A percentile compares a stretch with the other conserved stretches of the same genome.
These are phyloP conservation scores for Triops cancriformis DNA, from an alignment of 1,140 invertebrate species.

Conservation along the genomic window DNA sequence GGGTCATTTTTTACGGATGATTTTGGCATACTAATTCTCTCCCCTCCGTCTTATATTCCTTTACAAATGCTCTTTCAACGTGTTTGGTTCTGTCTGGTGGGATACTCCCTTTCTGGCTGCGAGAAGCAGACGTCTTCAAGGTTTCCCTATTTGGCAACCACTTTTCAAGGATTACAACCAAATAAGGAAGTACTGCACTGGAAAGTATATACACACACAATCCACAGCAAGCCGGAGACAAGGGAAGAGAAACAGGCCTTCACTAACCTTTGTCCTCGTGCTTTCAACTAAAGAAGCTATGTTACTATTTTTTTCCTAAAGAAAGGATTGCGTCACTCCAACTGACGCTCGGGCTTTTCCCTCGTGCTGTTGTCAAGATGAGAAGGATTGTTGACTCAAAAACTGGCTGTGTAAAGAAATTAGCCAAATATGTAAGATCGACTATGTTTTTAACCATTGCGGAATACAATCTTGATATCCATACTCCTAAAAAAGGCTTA, in stretches of 20 bases:
- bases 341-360: background rate
- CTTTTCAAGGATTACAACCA: background rate
- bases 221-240: background rate
- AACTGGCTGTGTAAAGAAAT: background rate
- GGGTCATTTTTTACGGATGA: background rate
- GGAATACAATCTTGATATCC: too few species aligned
- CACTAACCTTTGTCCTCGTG: background rate
- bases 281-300: background rate
- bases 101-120: background rate
- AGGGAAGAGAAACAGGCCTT: background rate
- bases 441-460: too few species aligned
- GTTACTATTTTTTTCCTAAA: background rate
- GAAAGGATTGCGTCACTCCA: conserved; percentile 1
- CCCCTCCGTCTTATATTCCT: background rate
- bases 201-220: background rate
- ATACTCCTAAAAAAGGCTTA: too few species aligned
- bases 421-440: background rate
- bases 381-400: background rate
- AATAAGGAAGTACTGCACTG: conserved; percentile 6
- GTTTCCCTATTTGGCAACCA: conserved; percentile 4
- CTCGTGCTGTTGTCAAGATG: background rate
- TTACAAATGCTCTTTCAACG: background rate
- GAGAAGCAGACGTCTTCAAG: background rate
- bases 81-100: background rate
- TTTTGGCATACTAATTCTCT: background rate